Conservation (phyloP, 2,113 vertebrate species). For the Ovis aries region ARS-UI_Ramb_v3.0 NC_056057.1:115868001-115868500, state of each 20-base stretch:
- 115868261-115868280: background rate
- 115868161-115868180: fast-evolving
- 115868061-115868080: fast-evolving
- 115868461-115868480: background rate
- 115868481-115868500: fast-evolving
- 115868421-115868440: background rate
- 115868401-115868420: background rate
- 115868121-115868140: fast-evolving
- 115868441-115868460: background rate
- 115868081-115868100: background rate
- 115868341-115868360: background rate
- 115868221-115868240: fast-evolving
- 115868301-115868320: background rate
- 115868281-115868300: fast-evolving
- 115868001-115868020: too few species aligned
- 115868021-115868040: fast-evolving
- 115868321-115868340: background rate
- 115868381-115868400: background rate
- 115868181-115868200: fast-evolving
- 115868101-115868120: background rate
- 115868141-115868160: fast-evolving
- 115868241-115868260: background rate
- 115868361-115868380: background rate
- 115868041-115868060: background rate
- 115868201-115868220: background rate